These are phyloP conservation scores for Leptopilina boulardi DNA, from an alignment of 1,140 invertebrate species.

Conservation along the genomic window DNA sequence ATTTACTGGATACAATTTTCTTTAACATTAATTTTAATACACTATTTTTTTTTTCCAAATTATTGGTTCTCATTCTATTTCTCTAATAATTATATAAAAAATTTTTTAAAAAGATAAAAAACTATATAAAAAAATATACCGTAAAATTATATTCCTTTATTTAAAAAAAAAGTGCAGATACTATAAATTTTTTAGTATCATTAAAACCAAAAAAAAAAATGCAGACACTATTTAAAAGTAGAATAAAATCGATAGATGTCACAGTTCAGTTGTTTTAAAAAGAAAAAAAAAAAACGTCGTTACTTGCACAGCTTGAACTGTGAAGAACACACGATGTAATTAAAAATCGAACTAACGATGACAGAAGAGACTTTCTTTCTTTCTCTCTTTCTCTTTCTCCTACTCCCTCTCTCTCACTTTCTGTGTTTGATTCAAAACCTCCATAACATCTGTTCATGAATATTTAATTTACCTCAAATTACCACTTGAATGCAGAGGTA, in stretches of 20 bases:
- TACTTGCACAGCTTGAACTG: slow-evolving; percentile 11
- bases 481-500: slow-evolving; percentile 8
- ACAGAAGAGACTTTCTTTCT: background rate
- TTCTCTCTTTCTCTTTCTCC: too few species aligned
- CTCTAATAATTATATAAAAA: too few species aligned
- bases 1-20: too few species aligned
- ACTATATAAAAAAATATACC: background rate
- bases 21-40: too few species aligned
- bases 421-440: slow-evolving; percentile 7
- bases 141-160: background rate
- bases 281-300: background rate
- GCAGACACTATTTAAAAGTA: slow-evolving; percentile 9
- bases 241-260: slow-evolving; percentile 13
- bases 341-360: slow-evolving; percentile 17
- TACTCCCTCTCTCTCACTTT: too few species aligned
- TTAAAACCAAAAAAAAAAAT: background rate
- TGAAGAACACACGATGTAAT: slow-evolving; percentile 1
- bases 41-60: too few species aligned
- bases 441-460: slow-evolving; percentile 13
- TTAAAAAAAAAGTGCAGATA: background rate
- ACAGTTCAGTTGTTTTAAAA: slow-evolving; percentile 14
- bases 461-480: slow-evolving; percentile 18
- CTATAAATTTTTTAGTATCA: background rate
- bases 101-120: too few species aligned
- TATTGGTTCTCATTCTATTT: too few species aligned